Base-by-base conservation (phyloP, 2,888 invertebrate species). In the Lottia scabra region DNA sequence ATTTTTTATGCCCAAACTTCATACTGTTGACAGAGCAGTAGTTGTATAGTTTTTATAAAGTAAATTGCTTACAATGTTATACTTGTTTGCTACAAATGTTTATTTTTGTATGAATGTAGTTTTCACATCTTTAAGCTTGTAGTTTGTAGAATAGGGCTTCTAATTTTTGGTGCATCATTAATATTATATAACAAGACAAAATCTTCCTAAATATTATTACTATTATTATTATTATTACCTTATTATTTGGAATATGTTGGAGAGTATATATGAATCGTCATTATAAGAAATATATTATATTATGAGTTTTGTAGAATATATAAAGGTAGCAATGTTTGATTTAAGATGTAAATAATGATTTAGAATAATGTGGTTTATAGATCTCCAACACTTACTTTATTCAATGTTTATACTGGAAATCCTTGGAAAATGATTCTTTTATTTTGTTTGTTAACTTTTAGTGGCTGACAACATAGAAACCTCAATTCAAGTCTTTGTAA, bases 251-350 rank as follows among this genome's bases (percentile, higher is more conserved):
- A 19, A 56, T 19, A 30, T 56, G 56, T 56, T 56, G 56, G 56
- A 56, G 56, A 56, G 56, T 56, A 56, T 30, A 30, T 56, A 56
- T 56, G 56, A 56, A 56, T 56, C 56, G 56, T 56, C 56, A 56
- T 56, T 56, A 56, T 56, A 56, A 19, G 19, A 56, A 19, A 56
- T 19, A 56, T 56, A 56, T 56, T 56, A 56, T 56, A 19, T 5
- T 30, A 30, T 30, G n/a, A 56, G 19, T 68, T 68, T 68, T 68
- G 68, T 68, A 68, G 68, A 56, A 68, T 68, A 68, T 68, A 62
- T 68, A 44, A 56, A 10, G 56, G 56, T 68, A 63, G 63, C 43
- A 62, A 68, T 63, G 63, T 68, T 63, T 62, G 44, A 68, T 63
- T 63, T 68, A 68, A 68, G 62, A 63, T 68, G 68, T 68, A 68